Conservation (phyloP, 2,113 vertebrate genomes). For the Asarcornis scutulata region DNA sequence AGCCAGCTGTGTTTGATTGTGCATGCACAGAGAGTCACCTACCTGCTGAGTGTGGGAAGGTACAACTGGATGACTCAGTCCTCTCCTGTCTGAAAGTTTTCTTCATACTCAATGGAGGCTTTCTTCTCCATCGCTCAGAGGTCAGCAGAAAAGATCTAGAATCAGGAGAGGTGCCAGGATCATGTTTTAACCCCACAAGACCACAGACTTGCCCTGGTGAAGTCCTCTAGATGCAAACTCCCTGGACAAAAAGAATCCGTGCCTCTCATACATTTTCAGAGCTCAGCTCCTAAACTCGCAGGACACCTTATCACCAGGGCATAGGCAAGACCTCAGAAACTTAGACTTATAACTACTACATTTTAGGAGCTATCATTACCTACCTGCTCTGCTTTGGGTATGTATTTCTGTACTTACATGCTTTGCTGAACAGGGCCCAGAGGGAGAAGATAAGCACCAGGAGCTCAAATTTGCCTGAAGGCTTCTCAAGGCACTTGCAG, state of each 20-base stretch:
- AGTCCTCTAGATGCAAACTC: not conserved
- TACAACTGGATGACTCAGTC: not conserved
- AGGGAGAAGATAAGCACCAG: not conserved
- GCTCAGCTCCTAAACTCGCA: not conserved
- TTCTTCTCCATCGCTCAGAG: not conserved
- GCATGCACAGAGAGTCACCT: not conserved
- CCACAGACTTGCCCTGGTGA: not conserved
- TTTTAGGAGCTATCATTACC: not conserved
- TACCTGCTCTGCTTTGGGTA: not conserved
- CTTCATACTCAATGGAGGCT: not conserved
- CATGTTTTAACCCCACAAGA: not conserved
- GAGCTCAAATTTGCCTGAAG: not conserved
- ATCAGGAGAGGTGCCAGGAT: not conserved
- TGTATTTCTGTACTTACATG: not conserved
- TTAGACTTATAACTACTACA: too few species aligned
- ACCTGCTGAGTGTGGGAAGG: not conserved
- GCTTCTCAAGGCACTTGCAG: not conserved
- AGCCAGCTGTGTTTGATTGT: not conserved
- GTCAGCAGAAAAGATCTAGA: not conserved
- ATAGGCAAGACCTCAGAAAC: not conserved
- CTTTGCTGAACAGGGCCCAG: not conserved
- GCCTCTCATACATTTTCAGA: not conserved
- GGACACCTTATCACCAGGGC: not conserved
- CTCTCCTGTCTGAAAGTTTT: not conserved
- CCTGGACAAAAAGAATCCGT: rapidly evolving